Base-by-base conservation (phyloP, 1,140 invertebrate species). In the Zaprionus africanus region DNA sequence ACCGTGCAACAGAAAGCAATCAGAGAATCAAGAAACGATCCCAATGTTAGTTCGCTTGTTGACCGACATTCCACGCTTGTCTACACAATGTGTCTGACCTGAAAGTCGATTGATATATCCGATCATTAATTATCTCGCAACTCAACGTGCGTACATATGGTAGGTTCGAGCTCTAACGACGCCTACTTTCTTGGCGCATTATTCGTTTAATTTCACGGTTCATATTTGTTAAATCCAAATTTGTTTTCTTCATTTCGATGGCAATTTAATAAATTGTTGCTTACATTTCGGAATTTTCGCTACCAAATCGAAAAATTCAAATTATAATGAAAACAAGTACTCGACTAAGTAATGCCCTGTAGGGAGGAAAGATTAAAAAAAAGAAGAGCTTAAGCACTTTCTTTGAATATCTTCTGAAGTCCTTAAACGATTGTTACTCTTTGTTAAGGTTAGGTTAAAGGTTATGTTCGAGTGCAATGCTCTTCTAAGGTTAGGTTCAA, bases 151-250 rank as follows among this genome's bases (percentile, higher is more conserved):
- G 7, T 22, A 22, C 17, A 13, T 49, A 17, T n/a, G 53, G 54
- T 58, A 51, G 38, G 38, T 56, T 69, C 24, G n/a, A 65, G 46
- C 65, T 70, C 41, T 2, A 46, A 46, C 34, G 81, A 81, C 84
- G 84, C 84, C 84, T 81, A 84, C 85, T 88, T 88, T 88, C 85
- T 81, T 84, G 81, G 59, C 72, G 72, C 69, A 82, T 79, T 90
- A 90, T 88, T 90, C 90, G 85, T 85, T 79, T 76, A 88, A 88
- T 88, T 88, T 88, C 86, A 88, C 86, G 85, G 85, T 87, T 58
- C 70, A 56, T 63, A 75, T 75, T 75, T 57, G 51, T 75, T 61
- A 51, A 69, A 73, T 70, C 36, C 53, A 73, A 73, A 67, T 70
- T 77, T 83, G 53, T 64, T 67, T 38, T 69, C 53, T 69, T 46